phyloP scores from a whole-genome alignment of 1,140 invertebrate species.

The Lepidostoma basale region DNA sequence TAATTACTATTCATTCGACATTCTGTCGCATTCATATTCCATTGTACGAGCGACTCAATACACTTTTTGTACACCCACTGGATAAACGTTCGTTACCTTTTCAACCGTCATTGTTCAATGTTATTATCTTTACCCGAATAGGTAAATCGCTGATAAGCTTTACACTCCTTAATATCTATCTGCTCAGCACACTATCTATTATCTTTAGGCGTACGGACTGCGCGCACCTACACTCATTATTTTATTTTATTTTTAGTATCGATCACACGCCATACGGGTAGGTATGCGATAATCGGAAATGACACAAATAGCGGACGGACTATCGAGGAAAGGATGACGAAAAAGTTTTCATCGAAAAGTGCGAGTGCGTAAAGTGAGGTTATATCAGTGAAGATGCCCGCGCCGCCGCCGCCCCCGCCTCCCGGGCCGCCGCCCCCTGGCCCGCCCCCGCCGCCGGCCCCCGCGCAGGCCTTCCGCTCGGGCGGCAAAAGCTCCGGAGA shows the following conservation, averaged over 20 bases:
- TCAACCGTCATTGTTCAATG: neutral
- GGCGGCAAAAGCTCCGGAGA: constrained; percentile 61
- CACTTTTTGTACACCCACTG: neutral
- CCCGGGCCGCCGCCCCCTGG: constrained; percentile 65
- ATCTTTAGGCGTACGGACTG: neutral
- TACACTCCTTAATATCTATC: neutral
- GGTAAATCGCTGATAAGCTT: constrained; percentile 13
- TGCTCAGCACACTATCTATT: constrained; percentile 7
- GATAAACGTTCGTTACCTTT: neutral
- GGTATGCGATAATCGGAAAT: neutral
- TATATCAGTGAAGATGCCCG: constrained; percentile 22
- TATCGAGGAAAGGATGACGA: constrained; percentile 7
- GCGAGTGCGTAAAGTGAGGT: constrained; percentile 18
- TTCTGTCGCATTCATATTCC: constrained; percentile 21
- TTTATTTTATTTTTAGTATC: constrained; percentile 7
- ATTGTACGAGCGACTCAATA: neutral
- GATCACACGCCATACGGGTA: neutral
- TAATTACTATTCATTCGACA: constrained; percentile 23
- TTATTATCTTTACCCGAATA: constrained; percentile 15
- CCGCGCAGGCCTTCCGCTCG: constrained; percentile 64
- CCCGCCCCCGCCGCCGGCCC: constrained; percentile 67
- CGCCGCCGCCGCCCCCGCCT: constrained; percentile 51
- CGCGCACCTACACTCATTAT: neutral
- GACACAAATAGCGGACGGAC: neutral
- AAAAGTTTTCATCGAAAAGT: neutral